Conservation (phyloP, 2,113 vertebrate genomes). For the Rhynchomys soricoides region DNA sequence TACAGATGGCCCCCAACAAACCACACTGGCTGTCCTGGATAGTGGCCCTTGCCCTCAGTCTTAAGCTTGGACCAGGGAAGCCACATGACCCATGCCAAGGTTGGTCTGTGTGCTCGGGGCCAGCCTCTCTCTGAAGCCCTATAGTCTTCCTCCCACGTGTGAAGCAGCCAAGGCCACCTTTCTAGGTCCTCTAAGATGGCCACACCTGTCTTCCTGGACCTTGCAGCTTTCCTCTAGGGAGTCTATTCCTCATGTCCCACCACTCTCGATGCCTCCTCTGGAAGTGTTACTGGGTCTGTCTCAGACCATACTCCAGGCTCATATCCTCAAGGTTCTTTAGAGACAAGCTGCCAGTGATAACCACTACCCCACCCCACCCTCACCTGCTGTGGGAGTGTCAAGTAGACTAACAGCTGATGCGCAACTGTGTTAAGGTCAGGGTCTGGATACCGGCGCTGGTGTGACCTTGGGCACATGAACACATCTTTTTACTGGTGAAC, state of each 20-base stretch:
- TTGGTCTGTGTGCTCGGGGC: not conserved
- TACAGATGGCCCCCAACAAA: not conserved
- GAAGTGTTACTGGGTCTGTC: not conserved
- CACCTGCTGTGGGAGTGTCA: not conserved
- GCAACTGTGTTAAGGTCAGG: not conserved
- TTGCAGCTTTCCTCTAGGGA: not conserved
- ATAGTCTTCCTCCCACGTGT: too few species aligned
- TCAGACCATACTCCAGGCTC: not conserved
- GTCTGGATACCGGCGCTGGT: not conserved
- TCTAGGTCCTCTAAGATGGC: not conserved
- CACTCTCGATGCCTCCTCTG: not conserved
- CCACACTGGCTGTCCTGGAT: not conserved
- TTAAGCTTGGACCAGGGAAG: not conserved
- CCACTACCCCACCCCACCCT: too few species aligned
- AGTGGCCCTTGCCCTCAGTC: not conserved
- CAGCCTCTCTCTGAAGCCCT: not conserved
- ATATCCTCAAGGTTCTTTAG: not conserved
- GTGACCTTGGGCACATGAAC: not conserved
- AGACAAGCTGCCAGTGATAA: not conserved
- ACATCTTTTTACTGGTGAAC: not conserved
- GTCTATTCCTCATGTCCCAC: not conserved
- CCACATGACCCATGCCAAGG: not conserved
- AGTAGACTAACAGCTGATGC: rapidly evolving
- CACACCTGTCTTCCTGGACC: not conserved
- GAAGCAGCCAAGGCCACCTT: not conserved